phyloP scores from a whole-genome alignment of 2,113 vertebrate species.

The Marmota flaviventris region DNA sequence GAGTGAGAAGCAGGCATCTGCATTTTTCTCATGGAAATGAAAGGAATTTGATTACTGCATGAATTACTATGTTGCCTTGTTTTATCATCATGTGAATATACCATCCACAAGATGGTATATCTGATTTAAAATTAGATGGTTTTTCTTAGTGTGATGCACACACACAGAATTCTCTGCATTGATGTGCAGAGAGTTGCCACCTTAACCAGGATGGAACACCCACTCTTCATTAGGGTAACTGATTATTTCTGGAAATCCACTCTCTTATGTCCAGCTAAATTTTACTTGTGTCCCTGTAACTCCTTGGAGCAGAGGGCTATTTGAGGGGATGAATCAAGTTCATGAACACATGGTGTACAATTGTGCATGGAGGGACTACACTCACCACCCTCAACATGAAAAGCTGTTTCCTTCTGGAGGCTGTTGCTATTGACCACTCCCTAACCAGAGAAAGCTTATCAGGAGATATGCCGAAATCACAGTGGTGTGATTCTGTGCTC shows the following conservation, averaged over 20 bases:
- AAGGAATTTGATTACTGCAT: slow-evolving; percentile 38
- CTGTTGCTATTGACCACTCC: neutral
- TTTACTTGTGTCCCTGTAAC: neutral
- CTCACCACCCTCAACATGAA: neutral
- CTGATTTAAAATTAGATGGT: slow-evolving; percentile 46
- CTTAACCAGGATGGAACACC: neutral
- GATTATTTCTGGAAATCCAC: neutral
- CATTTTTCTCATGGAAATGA: slow-evolving; percentile 69
- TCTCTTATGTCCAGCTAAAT: neutral
- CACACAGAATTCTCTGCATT: neutral
- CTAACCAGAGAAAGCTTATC: neutral
- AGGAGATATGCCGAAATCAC: neutral
- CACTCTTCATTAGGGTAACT: neutral
- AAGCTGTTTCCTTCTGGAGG: neutral
- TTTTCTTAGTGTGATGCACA: neutral
- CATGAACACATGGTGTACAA: neutral
- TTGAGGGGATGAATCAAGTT: neutral
- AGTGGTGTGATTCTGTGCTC: neutral
- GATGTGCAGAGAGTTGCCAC: neutral
- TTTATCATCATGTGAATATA: slow-evolving; percentile 9
- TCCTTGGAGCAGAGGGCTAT: neutral
- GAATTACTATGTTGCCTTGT: neutral
- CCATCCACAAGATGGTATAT: neutral
- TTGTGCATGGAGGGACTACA: neutral
- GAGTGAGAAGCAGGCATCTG: slow-evolving; percentile 78